These are phyloP conservation scores for Rhynchonycteris naso DNA, from an alignment of 2,797 vertebrate genomes.

Conservation along the genomic window DNA sequence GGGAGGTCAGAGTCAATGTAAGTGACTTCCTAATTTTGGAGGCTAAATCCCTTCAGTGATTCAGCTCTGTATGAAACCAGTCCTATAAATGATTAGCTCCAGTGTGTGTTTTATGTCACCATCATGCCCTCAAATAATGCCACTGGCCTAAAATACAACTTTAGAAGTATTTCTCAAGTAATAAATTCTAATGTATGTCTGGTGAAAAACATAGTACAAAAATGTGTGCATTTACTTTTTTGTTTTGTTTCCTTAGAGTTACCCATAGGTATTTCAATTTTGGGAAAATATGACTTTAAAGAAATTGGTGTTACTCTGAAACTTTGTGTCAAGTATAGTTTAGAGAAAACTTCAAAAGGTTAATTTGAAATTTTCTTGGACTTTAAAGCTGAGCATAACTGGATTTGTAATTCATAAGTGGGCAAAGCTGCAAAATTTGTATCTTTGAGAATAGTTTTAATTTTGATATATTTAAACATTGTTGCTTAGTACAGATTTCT, in stretches of 20 bases:
- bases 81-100: not conserved
- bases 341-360: constrained; percentile 4
- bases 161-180: not conserved
- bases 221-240: not conserved
- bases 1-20: constrained; percentile 67
- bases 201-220: not conserved
- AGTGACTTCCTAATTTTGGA: constrained; percentile 67
- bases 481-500: not conserved
- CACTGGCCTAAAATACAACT: not conserved
- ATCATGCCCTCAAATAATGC: not conserved
- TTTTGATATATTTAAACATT: not conserved
- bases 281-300: not conserved
- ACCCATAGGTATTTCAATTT: not conserved
- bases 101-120: not conserved
- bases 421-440: not conserved
- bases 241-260: not conserved
- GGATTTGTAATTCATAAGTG: not conserved
- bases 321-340: not conserved
- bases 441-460: not conserved
- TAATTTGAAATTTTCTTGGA: not conserved
- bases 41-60: constrained; percentile 37
- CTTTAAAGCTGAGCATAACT: not conserved
- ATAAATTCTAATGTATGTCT: not conserved
- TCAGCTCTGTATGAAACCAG: not conserved
- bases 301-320: constrained; percentile 1